phyloP scores from a whole-genome alignment of 2,797 vertebrate genomes.

The Sylvia borin region DNA sequence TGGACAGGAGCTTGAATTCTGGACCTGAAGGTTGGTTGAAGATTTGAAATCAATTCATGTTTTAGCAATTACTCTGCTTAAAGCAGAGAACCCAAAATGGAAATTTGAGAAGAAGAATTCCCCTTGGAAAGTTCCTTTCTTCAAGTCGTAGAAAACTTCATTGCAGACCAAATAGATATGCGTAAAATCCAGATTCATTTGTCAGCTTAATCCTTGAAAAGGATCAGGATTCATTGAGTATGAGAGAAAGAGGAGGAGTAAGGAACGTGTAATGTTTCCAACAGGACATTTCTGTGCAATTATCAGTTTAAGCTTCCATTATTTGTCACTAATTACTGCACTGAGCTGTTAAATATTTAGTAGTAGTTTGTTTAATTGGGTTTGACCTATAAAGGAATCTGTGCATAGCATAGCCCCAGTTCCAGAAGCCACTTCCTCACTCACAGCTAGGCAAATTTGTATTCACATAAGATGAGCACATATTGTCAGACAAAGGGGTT shows the following conservation, averaged over 20 bases:
- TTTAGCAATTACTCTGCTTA: slow-evolving; percentile 32
- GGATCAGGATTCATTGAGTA: slow-evolving; percentile 26
- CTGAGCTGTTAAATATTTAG: slow-evolving; percentile 79
- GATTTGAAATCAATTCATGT: slow-evolving; percentile 72
- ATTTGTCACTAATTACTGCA: slow-evolving; percentile 76
- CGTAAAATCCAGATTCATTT: slow-evolving; percentile 10
- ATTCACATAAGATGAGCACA: slow-evolving; percentile 59
- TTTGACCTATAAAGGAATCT: slow-evolving; percentile 71
- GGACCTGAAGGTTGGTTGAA: slow-evolving; percentile 64
- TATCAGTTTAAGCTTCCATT: slow-evolving; percentile 75
- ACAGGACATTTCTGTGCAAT: slow-evolving; percentile 67
- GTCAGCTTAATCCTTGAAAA: slow-evolving; percentile 24
- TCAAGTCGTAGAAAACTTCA: neutral
- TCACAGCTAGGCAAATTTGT: slow-evolving; percentile 51
- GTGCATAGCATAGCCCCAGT: slow-evolving; percentile 4
- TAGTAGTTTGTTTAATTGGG: slow-evolving; percentile 77
- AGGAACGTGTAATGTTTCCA: slow-evolving; percentile 10
- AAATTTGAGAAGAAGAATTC: neutral
- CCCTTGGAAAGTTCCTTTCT: neutral
- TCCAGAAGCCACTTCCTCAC: slow-evolving; percentile 20
- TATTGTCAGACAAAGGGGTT: slow-evolving; percentile 36
- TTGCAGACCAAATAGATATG: neutral
- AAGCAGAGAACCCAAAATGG: neutral
- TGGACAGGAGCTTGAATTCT: slow-evolving; percentile 76
- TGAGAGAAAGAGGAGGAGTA: slow-evolving; percentile 18